These are phyloP conservation scores for Empis stercorea DNA, from an alignment of 2,888 invertebrate genomes.

Conservation along the genomic window DNA sequence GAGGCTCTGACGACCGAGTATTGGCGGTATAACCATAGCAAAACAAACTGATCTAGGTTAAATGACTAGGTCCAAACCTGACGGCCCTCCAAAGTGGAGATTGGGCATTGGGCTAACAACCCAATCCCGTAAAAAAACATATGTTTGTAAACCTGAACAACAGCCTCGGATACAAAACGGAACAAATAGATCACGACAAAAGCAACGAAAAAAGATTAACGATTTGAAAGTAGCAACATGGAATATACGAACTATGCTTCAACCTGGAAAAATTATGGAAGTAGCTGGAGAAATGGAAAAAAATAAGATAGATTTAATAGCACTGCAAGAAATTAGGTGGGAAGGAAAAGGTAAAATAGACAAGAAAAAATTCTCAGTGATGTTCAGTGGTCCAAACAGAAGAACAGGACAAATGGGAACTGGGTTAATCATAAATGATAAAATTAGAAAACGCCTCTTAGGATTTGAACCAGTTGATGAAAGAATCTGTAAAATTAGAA, in stretches of 20 bases:
- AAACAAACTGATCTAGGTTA: no score
- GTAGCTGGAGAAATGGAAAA: not conserved
- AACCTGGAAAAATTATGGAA: not conserved
- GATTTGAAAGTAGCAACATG: not conserved
- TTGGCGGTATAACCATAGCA: no score
- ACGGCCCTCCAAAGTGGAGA: no score
- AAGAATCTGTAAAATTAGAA: not conserved
- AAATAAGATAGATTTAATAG: not conserved
- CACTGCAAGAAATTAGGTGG: not conserved
- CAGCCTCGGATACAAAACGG: not conserved
- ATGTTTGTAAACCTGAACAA: not conserved
- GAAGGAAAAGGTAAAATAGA: not conserved
- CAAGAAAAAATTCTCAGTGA: not conserved
- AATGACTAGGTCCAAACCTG: no score
- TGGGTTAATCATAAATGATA: not conserved
- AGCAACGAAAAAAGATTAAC: not conserved
- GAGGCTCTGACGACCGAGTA: no score
- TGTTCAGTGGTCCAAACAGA: not conserved
- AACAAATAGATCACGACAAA: no score
- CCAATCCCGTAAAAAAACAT: no score
- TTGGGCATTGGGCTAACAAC: no score
- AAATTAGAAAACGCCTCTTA: not conserved
- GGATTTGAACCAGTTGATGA: not conserved
- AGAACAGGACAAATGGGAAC: not conserved
- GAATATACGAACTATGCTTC: no score